These are phyloP conservation scores for Bhutanitis thaidina DNA, from an alignment of 2,888 invertebrate species.

Conservation along the genomic window DNA sequence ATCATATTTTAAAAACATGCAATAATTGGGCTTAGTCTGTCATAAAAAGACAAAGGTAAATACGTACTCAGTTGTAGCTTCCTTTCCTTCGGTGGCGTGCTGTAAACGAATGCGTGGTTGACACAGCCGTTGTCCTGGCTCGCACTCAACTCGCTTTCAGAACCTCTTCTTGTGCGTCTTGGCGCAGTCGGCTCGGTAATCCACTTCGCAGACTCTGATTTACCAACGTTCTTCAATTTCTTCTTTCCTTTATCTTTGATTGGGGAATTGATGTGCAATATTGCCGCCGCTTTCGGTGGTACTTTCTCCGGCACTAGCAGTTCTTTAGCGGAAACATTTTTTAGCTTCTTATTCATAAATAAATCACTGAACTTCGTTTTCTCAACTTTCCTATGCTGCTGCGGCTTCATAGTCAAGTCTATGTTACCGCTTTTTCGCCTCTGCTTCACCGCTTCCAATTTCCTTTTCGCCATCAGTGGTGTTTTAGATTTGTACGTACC, in stretches of 20 bases:
- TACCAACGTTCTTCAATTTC: slow-evolving; percentile 59
- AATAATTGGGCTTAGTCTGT: not conserved
- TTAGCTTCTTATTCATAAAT: slow-evolving; percentile 69
- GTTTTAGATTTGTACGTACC: slow-evolving; percentile 71
- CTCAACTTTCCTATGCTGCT: slow-evolving; percentile 59
- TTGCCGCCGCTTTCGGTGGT: slow-evolving; percentile 82
- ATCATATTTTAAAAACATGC: too few species aligned
- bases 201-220: slow-evolving; percentile 63
- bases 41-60: slow-evolving; percentile 24
- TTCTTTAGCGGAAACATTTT: slow-evolving; percentile 66
- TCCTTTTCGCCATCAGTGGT: slow-evolving; percentile 68
- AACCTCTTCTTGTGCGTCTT: slow-evolving; percentile 60
- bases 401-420: slow-evolving; percentile 63
- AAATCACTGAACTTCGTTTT: slow-evolving; percentile 70
- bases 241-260: slow-evolving; percentile 56
- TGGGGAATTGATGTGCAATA: slow-evolving; percentile 79
- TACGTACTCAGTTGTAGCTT: slow-evolving; percentile 71
- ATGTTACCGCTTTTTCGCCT: slow-evolving; percentile 67
- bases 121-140: slow-evolving; percentile 57
- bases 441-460: slow-evolving; percentile 51
- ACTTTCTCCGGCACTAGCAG: slow-evolving; percentile 71
- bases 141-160: slow-evolving; percentile 66
- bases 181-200: slow-evolving; percentile 49
- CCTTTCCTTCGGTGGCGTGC: slow-evolving; percentile 74
- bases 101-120: slow-evolving; percentile 72